Base-by-base conservation (phyloP, 2,888 invertebrate species). In the Noctua janthe region DNA sequence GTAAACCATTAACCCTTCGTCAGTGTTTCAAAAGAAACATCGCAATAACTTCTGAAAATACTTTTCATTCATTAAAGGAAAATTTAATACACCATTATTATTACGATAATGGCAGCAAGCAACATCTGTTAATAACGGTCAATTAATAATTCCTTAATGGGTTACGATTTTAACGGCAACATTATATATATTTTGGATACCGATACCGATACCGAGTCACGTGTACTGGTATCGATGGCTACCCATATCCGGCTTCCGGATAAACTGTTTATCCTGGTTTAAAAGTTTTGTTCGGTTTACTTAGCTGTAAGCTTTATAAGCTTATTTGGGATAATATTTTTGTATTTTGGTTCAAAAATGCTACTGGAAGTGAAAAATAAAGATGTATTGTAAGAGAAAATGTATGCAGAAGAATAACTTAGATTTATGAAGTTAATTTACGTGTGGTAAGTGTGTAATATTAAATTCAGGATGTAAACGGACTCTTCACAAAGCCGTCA, bases 91-190 rank as follows among this genome's bases (percentile, higher is more conserved):
- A 80, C 77, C 62, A 43, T 80, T 78, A 86, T 74, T 84, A 73
- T 78, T 67, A 84, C 78, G 78, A 80, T 82, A 80, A 81, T 80
- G 74, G 82, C 17, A 67, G 78, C 64, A 69, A 82, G 73, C 87
- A 84, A 74, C 87, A 87, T 87, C 87, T 87, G 87, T 78, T 80
- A 77, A 71, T 88, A 87, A 87, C 56, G 78, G 82, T 82, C 87
- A 79, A 88, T 88, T 87, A 87, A 88, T 87, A 84, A 88, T 84
- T 82, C 69, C 67, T 66, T 88, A 80, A 87, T 87, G 77, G 84
- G 66, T 70, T 76, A 56, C 76, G 75, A 87, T 75, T 80, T 87
- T 81, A 81, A 72, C 73, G 74, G 80, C 54, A 74, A 87, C 78
- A 73, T 88, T 86, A 77, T 79, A 77, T 78, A 81, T 83, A 39